Evolutionary conservation across 2,888 invertebrate genomes (phyloP), one percentile per base, ranked within the genome.

Genomic region (Dolomedes plantarius): DNA sequence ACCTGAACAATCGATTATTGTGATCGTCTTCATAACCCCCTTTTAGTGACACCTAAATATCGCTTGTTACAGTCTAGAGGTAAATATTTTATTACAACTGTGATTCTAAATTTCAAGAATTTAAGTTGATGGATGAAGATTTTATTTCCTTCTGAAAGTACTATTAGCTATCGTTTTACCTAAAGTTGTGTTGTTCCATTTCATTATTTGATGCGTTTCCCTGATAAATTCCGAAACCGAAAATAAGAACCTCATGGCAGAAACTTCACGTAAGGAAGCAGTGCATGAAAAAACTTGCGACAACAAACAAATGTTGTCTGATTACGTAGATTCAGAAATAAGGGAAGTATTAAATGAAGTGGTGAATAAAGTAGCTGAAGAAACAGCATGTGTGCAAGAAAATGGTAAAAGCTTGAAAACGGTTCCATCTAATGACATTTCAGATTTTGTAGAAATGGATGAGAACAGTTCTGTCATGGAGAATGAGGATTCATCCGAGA

Each of bases 201-300:
- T n/a, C n/a, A n/a, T n/a, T n/a, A n/a, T n/a, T n/a, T n/a, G n/a
- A n/a, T n/a, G n/a, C n/a, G n/a, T n/a, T n/a, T n/a, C n/a, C n/a
- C n/a, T n/a, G n/a, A n/a, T n/a, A n/a, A n/a, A n/a, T n/a, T 23
- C 29, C 29, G 3, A 80, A 79, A 19, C 32, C 68, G 9, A 73
- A 19, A 65, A n/a, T n/a, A n/a, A n/a, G n/a, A n/a, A n/a, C n/a
- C n/a, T n/a, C n/a, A 39, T 62, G 39, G 41, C 6, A 1, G 19
- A 68, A 56, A 32, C 9, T 36, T 36, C 64, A 13, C 28, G 64
- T 13, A 27, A 27, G 39, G 69, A 69, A 41, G 13, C 23, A 69
- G 9, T 13, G 7, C 23, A 23, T 23, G 1, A 19, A 9, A 27
- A 27, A 11, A 6, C 7, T 1, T 50, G 6, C 62, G 6, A 27